These are phyloP conservation scores for Podiceps cristatus DNA, from an alignment of 2,113 vertebrate genomes.

Conservation along the genomic window DNA sequence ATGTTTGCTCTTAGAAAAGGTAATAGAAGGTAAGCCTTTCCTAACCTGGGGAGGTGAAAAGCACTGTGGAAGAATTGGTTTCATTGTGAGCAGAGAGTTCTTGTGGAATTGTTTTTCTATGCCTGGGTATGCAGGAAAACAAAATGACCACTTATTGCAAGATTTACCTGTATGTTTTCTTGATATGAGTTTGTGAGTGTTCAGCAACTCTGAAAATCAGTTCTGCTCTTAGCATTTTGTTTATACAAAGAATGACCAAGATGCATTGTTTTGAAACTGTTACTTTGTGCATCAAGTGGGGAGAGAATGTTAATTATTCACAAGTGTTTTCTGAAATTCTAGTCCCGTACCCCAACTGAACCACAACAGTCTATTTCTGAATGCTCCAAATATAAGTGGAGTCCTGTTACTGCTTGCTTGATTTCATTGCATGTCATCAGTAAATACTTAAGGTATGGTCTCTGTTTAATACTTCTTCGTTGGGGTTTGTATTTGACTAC, in stretches of 20 bases:
- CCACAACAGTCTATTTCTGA: background rate
- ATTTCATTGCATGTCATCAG: constrained; percentile 21
- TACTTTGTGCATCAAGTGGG: background rate
- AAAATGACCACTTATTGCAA: background rate
- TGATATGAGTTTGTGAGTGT: background rate
- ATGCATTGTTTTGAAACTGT: background rate
- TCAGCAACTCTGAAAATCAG: background rate
- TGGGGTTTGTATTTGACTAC: constrained; percentile 11
- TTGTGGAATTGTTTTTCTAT: background rate
- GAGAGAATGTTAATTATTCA: background rate
- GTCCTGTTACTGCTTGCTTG: background rate
- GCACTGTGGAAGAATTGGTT: background rate
- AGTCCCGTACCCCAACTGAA: background rate
- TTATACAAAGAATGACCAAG: background rate
- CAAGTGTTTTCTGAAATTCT: background rate
- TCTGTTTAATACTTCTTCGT: background rate
- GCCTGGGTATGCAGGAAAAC: background rate
- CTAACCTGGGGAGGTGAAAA: background rate
- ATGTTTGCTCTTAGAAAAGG: background rate
- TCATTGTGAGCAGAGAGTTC: background rate
- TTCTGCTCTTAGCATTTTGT: background rate
- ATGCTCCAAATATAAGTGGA: background rate
- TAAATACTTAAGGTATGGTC: background rate
- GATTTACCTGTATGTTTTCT: background rate
- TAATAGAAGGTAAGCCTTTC: background rate